Percentiles rank a stretch among this genome's conserved stretches.
phyloP scores from a whole-genome alignment of 2,113 vertebrate genomes.

The Pongo pygmaeus region DNA sequence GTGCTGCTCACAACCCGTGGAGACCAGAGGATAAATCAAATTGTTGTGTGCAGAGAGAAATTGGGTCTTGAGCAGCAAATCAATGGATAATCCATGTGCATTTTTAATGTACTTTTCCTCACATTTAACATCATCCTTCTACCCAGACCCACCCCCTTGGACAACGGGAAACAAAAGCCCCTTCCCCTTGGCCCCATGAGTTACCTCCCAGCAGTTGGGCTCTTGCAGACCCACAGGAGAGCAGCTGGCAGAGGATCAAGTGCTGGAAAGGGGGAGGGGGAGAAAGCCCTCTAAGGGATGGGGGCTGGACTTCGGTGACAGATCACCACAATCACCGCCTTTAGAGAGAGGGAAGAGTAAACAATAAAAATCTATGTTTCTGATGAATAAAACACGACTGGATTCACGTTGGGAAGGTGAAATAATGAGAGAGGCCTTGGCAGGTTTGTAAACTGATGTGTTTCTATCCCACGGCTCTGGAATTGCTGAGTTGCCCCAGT shows the following conservation, averaged over 20 bases:
- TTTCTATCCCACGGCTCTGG: not conserved
- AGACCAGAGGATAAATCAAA: not conserved
- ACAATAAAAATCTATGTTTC: constrained; percentile 56
- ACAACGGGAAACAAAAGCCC: not conserved
- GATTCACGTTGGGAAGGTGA: not conserved
- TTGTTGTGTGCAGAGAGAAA: not conserved
- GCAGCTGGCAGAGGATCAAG: not conserved
- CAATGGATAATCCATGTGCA: not conserved
- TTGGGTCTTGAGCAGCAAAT: not conserved
- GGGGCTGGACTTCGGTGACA: not conserved
- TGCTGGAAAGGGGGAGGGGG: not conserved
- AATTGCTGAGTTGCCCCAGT: too few relatives aligned
- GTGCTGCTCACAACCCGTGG: not conserved
- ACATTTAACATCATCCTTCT: not conserved
- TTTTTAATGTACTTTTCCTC: not conserved
- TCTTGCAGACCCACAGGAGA: not conserved
- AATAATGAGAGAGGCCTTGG: not conserved
- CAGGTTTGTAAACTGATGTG: not conserved
- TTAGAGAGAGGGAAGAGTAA: not conserved
- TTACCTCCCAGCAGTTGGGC: not conserved
- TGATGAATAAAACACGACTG: constrained; percentile 47
- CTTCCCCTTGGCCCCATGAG: not conserved
- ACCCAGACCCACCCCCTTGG: not conserved
- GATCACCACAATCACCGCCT: not conserved
- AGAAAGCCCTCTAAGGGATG: rapidly evolving